Evolutionary conservation across 1,140 invertebrate species (phyloP).

Genomic region (Chelonus insularis): DNA sequence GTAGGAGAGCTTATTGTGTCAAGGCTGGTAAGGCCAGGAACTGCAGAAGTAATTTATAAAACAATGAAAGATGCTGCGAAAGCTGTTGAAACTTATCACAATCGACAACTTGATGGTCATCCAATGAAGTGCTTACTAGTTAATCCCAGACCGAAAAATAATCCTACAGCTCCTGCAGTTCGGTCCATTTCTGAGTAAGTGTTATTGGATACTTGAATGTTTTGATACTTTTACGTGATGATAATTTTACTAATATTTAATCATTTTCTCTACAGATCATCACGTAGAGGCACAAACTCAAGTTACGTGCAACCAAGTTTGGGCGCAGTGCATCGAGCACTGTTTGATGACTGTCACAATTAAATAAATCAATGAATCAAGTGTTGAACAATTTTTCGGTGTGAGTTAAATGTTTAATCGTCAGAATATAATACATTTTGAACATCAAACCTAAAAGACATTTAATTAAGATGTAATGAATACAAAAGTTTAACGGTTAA

Average conservation of each 20-base stretch:
- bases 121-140: conserved; percentile 81
- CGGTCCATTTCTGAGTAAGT: conserved; percentile 52
- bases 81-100: conserved; percentile 90
- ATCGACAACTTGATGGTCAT: conserved; percentile 83
- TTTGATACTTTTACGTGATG: no score
- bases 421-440: no score
- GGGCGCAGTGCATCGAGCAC: conserved; percentile 55
- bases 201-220: no score
- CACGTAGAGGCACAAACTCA: conserved; percentile 48
- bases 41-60: conserved; percentile 88
- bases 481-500: no score
- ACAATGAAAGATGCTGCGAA: conserved; percentile 81
- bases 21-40: conserved; percentile 80
- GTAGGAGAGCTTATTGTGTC: conserved; percentile 84
- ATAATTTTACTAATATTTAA: no score
- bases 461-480: no score
- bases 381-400: no score
- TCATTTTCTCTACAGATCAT: conserved; percentile 47
- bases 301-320: conserved; percentile 56
- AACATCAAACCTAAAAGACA: no score
- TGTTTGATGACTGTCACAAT: conserved; percentile 46
- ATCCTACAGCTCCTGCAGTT: conserved; percentile 61
- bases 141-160: conserved; percentile 69
- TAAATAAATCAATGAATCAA: not conserved
- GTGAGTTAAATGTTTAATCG: no score